A percentile compares a stretch with the other conserved stretches of the same genome.
Conservation (phyloP, 2,888 invertebrate species). For the Cactoblastis cactorum region DNA sequence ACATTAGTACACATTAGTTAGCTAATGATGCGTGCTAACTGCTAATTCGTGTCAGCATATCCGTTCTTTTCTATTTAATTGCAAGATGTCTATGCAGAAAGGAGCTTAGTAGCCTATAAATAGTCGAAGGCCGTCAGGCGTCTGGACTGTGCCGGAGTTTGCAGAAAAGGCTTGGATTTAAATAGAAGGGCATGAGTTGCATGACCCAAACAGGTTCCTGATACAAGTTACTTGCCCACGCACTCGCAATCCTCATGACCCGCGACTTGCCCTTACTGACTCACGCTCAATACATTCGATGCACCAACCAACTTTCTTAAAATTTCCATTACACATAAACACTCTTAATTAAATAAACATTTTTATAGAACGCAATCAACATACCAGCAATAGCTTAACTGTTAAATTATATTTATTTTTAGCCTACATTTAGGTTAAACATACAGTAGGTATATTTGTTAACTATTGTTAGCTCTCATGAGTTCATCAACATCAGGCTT, state of each 20-base stretch:
- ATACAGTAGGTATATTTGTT: no score
- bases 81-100: constrained; percentile 22
- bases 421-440: no score
- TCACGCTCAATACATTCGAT: constrained; percentile 33
- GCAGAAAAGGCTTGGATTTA: constrained; percentile 59
- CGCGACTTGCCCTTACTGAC: constrained; percentile 51
- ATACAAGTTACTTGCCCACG: constrained; percentile 59
- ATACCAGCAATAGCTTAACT: no score
- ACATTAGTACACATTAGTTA: constrained; percentile 1
- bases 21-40: constrained; percentile 7
- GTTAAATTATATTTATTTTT: no score
- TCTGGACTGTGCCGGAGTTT: constrained; percentile 37
- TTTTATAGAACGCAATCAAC: no score
- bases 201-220: constrained; percentile 73
- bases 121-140: constrained; percentile 45
- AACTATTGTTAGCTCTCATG: no score
- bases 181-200: constrained; percentile 68
- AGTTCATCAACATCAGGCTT: no score
- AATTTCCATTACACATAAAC: not conserved
- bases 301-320: not conserved
- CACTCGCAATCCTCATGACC: constrained; percentile 55
- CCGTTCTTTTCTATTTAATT: constrained; percentile 20
- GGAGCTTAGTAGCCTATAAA: constrained; percentile 37
- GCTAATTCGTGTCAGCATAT: constrained; percentile 5
- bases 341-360: no score